Base-by-base conservation (phyloP, 2,113 vertebrate genomes). In the Aramus guarauna region DNA sequence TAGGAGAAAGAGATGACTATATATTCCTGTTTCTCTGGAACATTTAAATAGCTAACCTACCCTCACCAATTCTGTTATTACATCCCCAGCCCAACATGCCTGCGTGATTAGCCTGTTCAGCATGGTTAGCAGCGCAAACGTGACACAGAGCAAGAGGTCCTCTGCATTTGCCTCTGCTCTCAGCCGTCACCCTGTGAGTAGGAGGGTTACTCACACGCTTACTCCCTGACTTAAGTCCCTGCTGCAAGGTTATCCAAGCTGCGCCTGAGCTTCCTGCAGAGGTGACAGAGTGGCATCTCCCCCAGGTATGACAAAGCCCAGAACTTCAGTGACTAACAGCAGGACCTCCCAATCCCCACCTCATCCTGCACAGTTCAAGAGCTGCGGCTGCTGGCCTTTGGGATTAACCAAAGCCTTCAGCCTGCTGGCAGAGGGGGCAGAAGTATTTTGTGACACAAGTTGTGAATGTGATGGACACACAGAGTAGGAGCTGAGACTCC, bases 391-490 rank as follows among this genome's bases (percentile, higher is more conserved):
- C 55, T 74, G 16, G 10, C n/a, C 17, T 29, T 71, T n/a, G n/a
- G n/a, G n/a, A n/a, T n/a, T 18, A 15, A 50, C 50, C 29, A 56
- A 59, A 11, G 29, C 3, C 66, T 39, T 18, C 74, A 39, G 50
- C 27, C 43, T 16, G 26, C 26, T 30, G 56, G 29, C 37, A 77
- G 66, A 39, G 24, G 36, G 6, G 11, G 29, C 3, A 76, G 11
- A 53, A 88, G 11, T 4, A 4, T 56, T 50, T 27, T 20, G 8
- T 23, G 39, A 58, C 20, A 48, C 2, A 3, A 32, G 19, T 37
- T 9, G 15, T 21, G 17, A 5, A 18, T 1, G 5, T 4, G 12
- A 2, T 3, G 34, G 53, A 58, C 2, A 2, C 4, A 3, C 0
- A 9, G 21, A 9, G 7, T 2, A 39, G 68, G 12, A 80, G n/a